A percentile compares a stretch with the other conserved stretches of the same genome.
These are phyloP conservation scores for Acropora tenuis DNA, from an alignment of 64 coral and sea anemone genomes.

Conservation along the genomic window DNA sequence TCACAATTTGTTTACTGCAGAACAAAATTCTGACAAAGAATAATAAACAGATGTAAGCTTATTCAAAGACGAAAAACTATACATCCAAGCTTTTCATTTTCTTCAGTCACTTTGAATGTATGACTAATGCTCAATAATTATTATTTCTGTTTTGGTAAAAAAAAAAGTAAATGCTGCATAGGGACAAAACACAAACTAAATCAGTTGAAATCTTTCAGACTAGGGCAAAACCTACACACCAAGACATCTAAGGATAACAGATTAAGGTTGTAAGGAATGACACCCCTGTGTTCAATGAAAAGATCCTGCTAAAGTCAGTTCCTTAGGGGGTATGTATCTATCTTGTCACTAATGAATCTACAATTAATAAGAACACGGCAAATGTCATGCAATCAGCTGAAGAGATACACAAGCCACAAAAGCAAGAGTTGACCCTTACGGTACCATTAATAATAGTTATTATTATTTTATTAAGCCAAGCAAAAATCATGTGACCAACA, in stretches of 20 bases:
- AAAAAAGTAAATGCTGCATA: background rate
- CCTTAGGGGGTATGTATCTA: background rate
- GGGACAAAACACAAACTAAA: background rate
- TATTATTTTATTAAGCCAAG: background rate
- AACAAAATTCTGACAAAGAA: background rate
- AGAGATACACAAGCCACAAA: background rate
- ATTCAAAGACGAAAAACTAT: background rate
- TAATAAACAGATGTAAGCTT: background rate
- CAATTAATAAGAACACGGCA: background rate
- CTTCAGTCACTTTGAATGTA: too few species aligned
- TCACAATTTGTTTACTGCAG: background rate
- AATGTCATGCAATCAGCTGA: conserved; percentile 21
- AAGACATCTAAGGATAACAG: background rate
- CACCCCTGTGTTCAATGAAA: background rate
- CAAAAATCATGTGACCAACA: too few species aligned
- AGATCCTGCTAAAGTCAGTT: background rate
- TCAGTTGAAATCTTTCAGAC: background rate
- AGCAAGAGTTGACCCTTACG: background rate
- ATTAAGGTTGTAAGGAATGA: background rate
- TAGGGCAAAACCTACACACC: background rate
- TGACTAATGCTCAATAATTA: background rate
- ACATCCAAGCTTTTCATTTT: too few species aligned
- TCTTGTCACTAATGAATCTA: background rate
- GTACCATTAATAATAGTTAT: too few species aligned
- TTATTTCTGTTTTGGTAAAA: too few species aligned